Base-by-base conservation (phyloP, 2,797 vertebrate genomes). In the Anguilla anguilla region DNA sequence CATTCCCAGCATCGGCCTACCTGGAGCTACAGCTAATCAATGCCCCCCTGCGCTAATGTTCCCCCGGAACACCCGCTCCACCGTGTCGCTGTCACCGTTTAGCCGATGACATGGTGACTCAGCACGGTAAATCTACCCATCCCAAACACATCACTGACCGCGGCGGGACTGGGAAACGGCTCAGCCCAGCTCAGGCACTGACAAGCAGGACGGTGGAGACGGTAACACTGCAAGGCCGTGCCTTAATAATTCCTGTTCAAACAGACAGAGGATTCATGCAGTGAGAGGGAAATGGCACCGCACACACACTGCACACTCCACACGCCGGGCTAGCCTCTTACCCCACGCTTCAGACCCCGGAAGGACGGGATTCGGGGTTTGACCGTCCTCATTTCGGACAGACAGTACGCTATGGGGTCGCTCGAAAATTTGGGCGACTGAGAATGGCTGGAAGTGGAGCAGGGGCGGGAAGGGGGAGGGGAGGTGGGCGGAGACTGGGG, bases 321-420 rank as follows among this genome's bases (percentile, higher is more conserved):
- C 74, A 89, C 55, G 89, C 95, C 17, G 39, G 49, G 46, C 22
- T 59, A 39, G 39, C 83, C 83, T 97, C 98, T 99, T 98, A 99
- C 98, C 98, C 97, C 97, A 98, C 97, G 97, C 95, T 95, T 99
- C 91, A 98, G 96, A 92, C 96, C 96, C 95, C 95, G 97, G 96
- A 99, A 96, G 95, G 98, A 98, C 93, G 97, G 96, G 92, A 98
- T 97, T 97, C 97, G 98, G 95, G 97, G 97, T 92, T 97, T 97
- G 94, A 97, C 94, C 93, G 96, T 97, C 97, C 97, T 98, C 96
- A 98, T 97, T 96, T 99, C 98, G 94, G 96, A 97, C 94, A 97
- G 97, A 97, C 97, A 98, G 96, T 97, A 97, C 95, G 97, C 97
- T 96, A 98, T 96, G 93, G 96, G 96, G 94, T 98, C 97, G 94